A percentile compares a stretch with the other conserved stretches of the same genome.
These are phyloP conservation scores for Seriola aureovittata DNA, from an alignment of 2,113 vertebrate species.

Conservation along the genomic window DNA sequence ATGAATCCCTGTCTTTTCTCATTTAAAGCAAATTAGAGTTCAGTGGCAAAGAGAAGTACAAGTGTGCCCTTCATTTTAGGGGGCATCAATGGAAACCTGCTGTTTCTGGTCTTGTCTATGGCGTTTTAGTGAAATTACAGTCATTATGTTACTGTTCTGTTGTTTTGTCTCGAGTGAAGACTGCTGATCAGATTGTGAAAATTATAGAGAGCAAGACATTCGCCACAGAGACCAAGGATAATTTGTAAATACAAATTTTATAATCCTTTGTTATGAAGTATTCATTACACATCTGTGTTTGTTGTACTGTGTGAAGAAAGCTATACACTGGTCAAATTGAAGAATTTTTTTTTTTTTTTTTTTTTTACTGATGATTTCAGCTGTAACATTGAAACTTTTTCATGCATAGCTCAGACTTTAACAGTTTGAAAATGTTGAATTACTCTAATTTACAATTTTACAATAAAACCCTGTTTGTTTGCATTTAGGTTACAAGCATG, in stretches of 20 bases:
- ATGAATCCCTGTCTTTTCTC: slow-evolving; percentile 93
- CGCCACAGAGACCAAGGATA: slow-evolving; percentile 1
- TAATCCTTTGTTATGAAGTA: slow-evolving; percentile 38
- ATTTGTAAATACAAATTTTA: slow-evolving; percentile 58
- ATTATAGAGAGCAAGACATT: slow-evolving; percentile 52
- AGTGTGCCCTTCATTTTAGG: slow-evolving; percentile 87
- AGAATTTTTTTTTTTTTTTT: neutral
- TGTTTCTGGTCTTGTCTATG: slow-evolving; percentile 83
- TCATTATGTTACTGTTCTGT: slow-evolving; percentile 70
- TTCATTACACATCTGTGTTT: slow-evolving; percentile 33
- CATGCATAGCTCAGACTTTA: neutral
- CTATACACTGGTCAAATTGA: neutral
- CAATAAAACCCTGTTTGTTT: slow-evolving; percentile 89
- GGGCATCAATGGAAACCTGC: slow-evolving; percentile 87
- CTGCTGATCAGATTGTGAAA: slow-evolving; percentile 60
- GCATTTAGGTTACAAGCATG: slow-evolving; percentile 98
- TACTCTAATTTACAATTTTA: slow-evolving; percentile 41
- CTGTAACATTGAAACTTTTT: slow-evolving; percentile 1
- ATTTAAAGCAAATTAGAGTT: slow-evolving; percentile 97
- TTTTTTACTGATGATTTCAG: neutral
- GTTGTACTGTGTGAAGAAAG: slow-evolving; percentile 22
- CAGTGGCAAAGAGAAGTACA: slow-evolving; percentile 88
- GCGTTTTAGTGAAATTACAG: slow-evolving; percentile 79
- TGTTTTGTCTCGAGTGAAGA: slow-evolving; percentile 53
- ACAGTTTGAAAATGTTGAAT: slow-evolving; percentile 8